Evolutionary conservation across 2,888 invertebrate species (phyloP).

Genomic region (Galerucella nymphaeae): DNA sequence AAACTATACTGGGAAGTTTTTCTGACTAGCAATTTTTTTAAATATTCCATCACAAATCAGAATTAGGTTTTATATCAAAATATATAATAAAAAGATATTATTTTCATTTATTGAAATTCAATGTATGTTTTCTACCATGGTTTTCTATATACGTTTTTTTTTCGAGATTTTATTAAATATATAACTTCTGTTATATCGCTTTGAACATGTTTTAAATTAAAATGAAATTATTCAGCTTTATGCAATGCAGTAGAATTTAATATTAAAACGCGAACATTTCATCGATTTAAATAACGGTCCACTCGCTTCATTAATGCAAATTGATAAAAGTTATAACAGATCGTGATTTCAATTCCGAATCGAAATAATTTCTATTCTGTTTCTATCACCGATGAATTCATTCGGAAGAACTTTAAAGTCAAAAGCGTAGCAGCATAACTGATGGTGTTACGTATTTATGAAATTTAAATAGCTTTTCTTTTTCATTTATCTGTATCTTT

Average conservation of each 20-base stretch:
- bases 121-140: slow-evolving; percentile 8
- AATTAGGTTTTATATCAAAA: no score
- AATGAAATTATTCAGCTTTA: slow-evolving; percentile 36
- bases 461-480: neutral
- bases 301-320: slow-evolving; percentile 40
- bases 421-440: neutral
- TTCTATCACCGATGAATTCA: slow-evolving; percentile 10
- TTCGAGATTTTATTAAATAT: slow-evolving; percentile 17
- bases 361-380: slow-evolving; percentile 33
- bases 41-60: no score
- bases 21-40: no score
- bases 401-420: neutral
- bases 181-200: slow-evolving; percentile 32
- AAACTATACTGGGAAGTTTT: no score
- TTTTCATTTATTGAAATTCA: slow-evolving; percentile 5
- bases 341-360: slow-evolving; percentile 39
- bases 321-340: slow-evolving; percentile 43
- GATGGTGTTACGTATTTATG: neutral
- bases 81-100: no score
- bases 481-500: neutral
- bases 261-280: slow-evolving; percentile 39
- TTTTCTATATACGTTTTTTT: neutral
- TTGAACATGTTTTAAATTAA: slow-evolving; percentile 35
- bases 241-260: slow-evolving; percentile 40
- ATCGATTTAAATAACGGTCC: slow-evolving; percentile 40